Evolutionary conservation across 1,140 invertebrate species (phyloP), one percentile per base, ranked within the genome.

Genomic region (Trichonephila inaurata): DNA sequence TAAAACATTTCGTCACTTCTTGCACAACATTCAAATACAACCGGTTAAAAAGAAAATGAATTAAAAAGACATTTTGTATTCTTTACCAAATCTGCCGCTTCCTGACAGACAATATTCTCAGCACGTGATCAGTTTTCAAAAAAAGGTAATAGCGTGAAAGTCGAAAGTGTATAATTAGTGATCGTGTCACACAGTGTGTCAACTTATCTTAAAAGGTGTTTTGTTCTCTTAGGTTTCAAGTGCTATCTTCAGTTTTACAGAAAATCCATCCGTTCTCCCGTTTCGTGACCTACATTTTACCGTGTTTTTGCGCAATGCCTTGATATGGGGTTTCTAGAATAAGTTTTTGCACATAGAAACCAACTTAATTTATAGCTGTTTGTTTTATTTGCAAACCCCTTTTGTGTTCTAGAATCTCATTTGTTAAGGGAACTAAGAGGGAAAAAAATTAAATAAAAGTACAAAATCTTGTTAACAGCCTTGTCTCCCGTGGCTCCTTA

Each of bases 271-370:
- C 82, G 51, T 51, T 83, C 82, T 51, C n/a, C 24, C 51, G 4
- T 51, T 51, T 58, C 21, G 44, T 83, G 82, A 83, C 82, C 82
- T 40, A 58, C 40, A 64, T 88, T 88, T 40, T n/a, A 19, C 61
- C 12, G 24, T 7, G 24, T 19, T 40, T 88, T 88, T 88, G 61
- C 86, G 86, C 51, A 88, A 88, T 40, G 21, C 61, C 16, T 77
- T 88, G 51, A 88, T 88, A 88, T 88, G 62, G 72, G 86, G 86
- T 88, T 88, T 88, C 86, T 88, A 21, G 86, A 88, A 88, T 88
- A 58, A 88, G n/a, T 88, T 88, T 88, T 33, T 21, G 28, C 28
- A 4, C 6, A 21, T 64, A 40, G 4, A 40, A 77, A 77, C 8
- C 44, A 18, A n/a, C 40, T 58, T 58, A 44, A 83, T 83, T 83